Evolutionary conservation across 1,140 invertebrate species (phyloP).

Genomic region (Melitaea cinxia): DNA sequence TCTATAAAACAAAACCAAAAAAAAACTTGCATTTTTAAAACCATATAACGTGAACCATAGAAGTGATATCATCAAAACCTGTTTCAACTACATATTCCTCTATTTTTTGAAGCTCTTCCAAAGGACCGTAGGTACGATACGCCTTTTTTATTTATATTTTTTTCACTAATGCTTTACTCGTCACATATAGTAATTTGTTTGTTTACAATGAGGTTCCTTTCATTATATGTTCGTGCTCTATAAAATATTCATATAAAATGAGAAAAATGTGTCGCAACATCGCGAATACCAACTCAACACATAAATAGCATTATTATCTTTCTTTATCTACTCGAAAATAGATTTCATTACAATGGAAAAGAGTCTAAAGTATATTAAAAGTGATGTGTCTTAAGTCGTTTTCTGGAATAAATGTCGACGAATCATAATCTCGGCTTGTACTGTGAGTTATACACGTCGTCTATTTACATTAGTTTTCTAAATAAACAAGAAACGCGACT

Average conservation of each 20-base stretch:
- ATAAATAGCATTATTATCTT: slow-evolving; percentile 30
- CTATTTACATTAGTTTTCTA: slow-evolving; percentile 71
- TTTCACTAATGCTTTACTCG: background rate
- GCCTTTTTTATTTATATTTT: background rate
- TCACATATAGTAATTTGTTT: slow-evolving; percentile 65
- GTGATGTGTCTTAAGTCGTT: slow-evolving; percentile 25
- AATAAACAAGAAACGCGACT: slow-evolving; percentile 60
- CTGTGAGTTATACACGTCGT: slow-evolving; percentile 67
- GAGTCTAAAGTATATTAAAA: slow-evolving; percentile 36
- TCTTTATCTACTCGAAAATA: slow-evolving; percentile 24
- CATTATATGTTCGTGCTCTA: slow-evolving; percentile 70
- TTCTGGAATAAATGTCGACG: slow-evolving; percentile 34
- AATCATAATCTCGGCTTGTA: slow-evolving; percentile 72
- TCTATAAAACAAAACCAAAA: background rate
- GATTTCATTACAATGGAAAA: slow-evolving; percentile 30
- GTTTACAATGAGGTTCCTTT: slow-evolving; percentile 60
- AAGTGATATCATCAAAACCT: background rate
- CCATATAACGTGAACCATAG: background rate
- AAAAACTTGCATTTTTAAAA: background rate
- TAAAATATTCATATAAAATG: slow-evolving; percentile 78
- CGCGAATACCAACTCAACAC: slow-evolving; percentile 34
- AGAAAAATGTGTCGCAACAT: slow-evolving; percentile 76
- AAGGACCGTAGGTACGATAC: background rate
- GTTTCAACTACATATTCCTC: slow-evolving; percentile 1
- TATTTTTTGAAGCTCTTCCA: background rate